phyloP scores from a whole-genome alignment of 2,113 vertebrate species.

The Chinchilla lanigera region DNA sequence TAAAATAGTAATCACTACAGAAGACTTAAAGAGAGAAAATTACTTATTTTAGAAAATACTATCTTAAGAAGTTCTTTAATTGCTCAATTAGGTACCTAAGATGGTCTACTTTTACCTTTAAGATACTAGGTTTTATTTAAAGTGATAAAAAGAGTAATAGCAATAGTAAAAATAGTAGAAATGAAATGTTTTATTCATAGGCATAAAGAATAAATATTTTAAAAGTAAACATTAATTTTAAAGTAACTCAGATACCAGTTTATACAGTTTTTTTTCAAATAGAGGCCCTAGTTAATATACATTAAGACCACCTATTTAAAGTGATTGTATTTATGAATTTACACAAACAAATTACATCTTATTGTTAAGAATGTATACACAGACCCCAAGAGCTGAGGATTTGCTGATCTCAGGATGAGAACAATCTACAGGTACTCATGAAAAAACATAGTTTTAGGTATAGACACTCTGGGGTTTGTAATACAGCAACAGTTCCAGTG shows the following conservation, averaged over 20 bases:
- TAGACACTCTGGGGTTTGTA: background rate
- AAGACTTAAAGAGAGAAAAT: background rate
- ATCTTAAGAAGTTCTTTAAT: background rate
- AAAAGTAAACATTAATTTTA: conserved; percentile 10
- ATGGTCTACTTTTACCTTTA: background rate
- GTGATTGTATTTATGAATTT: background rate
- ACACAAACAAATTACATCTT: background rate
- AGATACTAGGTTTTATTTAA: background rate
- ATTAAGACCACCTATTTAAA: background rate
- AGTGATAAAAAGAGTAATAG: background rate
- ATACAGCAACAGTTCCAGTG: background rate
- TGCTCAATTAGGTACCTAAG: background rate
- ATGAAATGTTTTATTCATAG: background rate
- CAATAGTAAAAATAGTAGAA: background rate
- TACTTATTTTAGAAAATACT: background rate
- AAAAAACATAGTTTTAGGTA: background rate
- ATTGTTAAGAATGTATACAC: background rate
- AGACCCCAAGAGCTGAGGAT: background rate
- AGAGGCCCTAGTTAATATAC: background rate
- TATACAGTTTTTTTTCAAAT: background rate
- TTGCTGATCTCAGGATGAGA: background rate
- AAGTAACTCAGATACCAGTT: background rate
- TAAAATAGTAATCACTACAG: background rate
- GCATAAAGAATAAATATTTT: background rate
- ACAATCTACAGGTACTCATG: background rate